These are phyloP conservation scores for Ceryle rudis DNA, from an alignment of 2,797 vertebrate species.

Conservation along the genomic window DNA sequence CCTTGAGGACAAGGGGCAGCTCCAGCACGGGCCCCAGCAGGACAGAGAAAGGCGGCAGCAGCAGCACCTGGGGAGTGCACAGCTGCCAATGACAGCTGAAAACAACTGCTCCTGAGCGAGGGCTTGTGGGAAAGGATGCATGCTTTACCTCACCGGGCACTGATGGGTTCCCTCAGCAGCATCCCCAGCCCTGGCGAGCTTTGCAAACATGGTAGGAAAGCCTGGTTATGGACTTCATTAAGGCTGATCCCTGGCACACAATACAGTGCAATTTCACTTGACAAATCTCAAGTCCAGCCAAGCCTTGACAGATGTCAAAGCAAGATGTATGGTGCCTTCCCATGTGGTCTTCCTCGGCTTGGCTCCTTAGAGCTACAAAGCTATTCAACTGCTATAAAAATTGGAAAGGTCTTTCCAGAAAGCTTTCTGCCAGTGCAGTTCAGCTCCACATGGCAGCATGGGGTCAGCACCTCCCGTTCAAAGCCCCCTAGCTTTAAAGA, in stretches of 20 bases:
- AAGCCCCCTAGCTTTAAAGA: background rate
- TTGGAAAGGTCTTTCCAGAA: background rate
- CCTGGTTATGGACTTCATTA: background rate
- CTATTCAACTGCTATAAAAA: background rate
- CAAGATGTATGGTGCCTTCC: background rate
- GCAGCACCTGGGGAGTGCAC: background rate
- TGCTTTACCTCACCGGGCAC: background rate
- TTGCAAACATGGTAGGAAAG: background rate
- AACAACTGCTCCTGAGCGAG: fast-evolving
- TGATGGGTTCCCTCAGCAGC: background rate
- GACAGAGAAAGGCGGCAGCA: background rate
- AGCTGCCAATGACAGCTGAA: background rate
- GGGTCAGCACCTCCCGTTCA: background rate
- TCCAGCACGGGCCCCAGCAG: background rate
- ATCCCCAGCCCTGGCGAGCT: background rate
- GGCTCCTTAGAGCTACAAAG: background rate
- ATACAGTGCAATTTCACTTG: background rate
- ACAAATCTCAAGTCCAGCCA: background rate
- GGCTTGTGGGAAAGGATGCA: background rate
- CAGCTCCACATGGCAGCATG: fast-evolving
- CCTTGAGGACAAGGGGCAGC: fast-evolving
- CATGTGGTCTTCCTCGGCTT: background rate
- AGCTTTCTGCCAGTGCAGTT: background rate
- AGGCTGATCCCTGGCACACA: background rate
- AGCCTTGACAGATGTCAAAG: background rate